phyloP scores from a whole-genome alignment of 2,888 invertebrate genomes.

The Ecliptopera silaceata region DNA sequence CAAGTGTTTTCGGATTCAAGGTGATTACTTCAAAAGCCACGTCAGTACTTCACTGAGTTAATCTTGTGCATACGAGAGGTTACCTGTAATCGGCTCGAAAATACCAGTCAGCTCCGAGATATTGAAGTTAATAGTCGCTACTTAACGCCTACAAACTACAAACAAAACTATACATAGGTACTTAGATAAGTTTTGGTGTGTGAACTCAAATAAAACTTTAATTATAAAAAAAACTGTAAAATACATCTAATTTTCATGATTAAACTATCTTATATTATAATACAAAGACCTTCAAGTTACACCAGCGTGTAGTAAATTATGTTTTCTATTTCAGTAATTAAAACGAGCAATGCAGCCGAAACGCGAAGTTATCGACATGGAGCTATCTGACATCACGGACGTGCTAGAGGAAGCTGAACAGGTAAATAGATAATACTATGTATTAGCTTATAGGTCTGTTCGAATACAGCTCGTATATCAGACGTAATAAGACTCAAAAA shows the following conservation, averaged over 20 bases:
- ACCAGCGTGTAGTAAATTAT: not conserved
- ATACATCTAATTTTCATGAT: too few species aligned
- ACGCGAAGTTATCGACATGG: conserved; percentile 45
- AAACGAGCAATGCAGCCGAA: conserved; percentile 48
- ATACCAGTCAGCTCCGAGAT: not conserved
- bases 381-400: conserved; percentile 52
- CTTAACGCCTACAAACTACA: too few species aligned
- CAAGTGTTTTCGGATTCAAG: not conserved
- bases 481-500: too few species aligned
- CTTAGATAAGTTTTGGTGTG: too few species aligned
- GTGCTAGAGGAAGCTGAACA: conserved; percentile 62
- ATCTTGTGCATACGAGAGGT: not conserved
- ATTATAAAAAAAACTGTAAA: too few species aligned
- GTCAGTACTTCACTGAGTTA: not conserved
- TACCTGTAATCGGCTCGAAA: too few species aligned
- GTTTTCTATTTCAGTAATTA: conserved; percentile 21
- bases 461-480: too few species aligned
- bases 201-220: too few species aligned
- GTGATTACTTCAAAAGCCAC: not conserved
- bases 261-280: too few species aligned
- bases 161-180: too few species aligned
- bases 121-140: not conserved
- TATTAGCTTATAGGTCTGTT: too few species aligned
- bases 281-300: not conserved
- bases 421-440: conserved; percentile 50